Conservation (phyloP, 2,888 invertebrate genomes). For the Dynastes hyllus region DNA sequence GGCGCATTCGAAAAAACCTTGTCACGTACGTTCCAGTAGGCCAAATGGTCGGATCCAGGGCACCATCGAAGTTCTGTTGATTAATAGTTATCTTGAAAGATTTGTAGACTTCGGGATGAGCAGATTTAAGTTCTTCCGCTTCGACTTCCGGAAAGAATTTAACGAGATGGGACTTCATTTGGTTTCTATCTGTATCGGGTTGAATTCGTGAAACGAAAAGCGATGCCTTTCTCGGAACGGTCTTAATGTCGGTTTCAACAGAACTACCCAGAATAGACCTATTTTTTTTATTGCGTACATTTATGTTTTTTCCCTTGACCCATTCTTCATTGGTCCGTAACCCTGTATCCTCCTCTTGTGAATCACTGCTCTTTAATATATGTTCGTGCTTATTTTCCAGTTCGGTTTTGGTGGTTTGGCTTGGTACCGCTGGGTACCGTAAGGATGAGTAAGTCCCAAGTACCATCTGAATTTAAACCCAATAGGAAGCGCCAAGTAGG, state of each 20-base stretch:
- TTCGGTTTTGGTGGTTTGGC: too few species aligned
- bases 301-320: too few species aligned
- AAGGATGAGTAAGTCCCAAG: too few species aligned
- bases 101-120: neutral
- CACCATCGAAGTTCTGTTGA: neutral
- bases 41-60: neutral
- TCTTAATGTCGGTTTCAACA: neutral
- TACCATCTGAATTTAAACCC: too few species aligned
- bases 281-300: too few species aligned
- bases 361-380: too few species aligned
- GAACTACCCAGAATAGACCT: neutral
- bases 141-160: neutral
- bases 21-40: neutral
- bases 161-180: neutral
- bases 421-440: neutral
- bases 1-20: too few species aligned
- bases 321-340: too few species aligned
- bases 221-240: neutral
- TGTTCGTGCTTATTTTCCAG: too few species aligned
- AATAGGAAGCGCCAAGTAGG: too few species aligned
- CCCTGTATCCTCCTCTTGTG: too few species aligned
- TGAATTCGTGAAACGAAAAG: neutral
- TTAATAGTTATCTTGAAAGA: neutral
- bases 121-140: neutral
- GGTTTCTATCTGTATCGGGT: neutral